Percentiles rank a stretch among this genome's conserved stretches.
Conservation (phyloP, 1,140 invertebrate genomes). For the Chlorops oryzae region DNA sequence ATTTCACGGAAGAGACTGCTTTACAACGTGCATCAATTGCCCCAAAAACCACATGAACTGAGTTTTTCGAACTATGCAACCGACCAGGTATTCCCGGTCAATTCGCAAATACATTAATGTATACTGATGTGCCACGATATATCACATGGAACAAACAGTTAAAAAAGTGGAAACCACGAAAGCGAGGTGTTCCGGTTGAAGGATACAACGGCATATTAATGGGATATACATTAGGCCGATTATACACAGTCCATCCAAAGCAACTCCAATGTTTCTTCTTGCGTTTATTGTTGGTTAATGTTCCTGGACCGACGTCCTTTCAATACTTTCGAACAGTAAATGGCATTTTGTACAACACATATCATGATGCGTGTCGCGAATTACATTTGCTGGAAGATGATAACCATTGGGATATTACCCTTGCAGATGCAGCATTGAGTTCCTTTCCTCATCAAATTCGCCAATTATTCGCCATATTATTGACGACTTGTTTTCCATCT, state of each 20-base stretch:
- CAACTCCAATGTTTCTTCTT: constrained; percentile 45
- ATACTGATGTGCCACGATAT: constrained; percentile 4
- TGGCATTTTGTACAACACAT: constrained; percentile 40
- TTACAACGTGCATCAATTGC: constrained; percentile 45
- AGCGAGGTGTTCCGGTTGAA: constrained; percentile 14
- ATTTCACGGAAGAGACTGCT: constrained; percentile 28
- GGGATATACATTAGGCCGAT: constrained; percentile 30
- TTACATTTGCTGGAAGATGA: constrained; percentile 42
- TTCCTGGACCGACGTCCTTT: constrained; percentile 47
- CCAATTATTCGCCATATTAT: constrained; percentile 44
- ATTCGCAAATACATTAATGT: constrained; percentile 45
- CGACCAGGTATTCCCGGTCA: constrained; percentile 20
- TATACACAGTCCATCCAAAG: constrained; percentile 47
- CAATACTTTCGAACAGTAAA: constrained; percentile 42
- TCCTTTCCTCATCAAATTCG: constrained; percentile 43
- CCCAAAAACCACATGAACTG: constrained; percentile 39
- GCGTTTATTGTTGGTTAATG: constrained; percentile 42
- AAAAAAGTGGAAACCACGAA: constrained; percentile 19
- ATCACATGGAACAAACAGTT: constrained; percentile 16
- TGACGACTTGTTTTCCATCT: constrained; percentile 30
- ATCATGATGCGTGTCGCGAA: constrained; percentile 40
- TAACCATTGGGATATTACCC: constrained; percentile 32
- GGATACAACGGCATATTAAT: constrained; percentile 26
- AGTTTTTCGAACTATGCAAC: too few relatives aligned
- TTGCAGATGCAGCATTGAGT: constrained; percentile 33